These are phyloP conservation scores for Hedya salicella DNA, from an alignment of 2,888 invertebrate genomes.

Conservation along the genomic window DNA sequence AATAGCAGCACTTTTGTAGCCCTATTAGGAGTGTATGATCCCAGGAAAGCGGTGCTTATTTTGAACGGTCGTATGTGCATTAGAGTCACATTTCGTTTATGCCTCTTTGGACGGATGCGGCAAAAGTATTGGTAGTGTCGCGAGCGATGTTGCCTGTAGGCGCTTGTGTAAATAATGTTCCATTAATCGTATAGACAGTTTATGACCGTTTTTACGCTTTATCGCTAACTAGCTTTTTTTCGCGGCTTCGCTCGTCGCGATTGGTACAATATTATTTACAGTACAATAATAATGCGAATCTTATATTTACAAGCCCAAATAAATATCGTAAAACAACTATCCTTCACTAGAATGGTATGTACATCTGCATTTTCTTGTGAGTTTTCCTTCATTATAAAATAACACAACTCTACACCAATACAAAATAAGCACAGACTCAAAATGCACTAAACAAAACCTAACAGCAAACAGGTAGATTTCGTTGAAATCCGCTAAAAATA, in stretches of 20 bases:
- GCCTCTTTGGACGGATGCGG: neutral
- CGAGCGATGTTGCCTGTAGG: conserved; percentile 30
- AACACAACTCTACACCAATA: no score
- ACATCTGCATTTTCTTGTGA: no score
- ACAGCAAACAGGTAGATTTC: no score
- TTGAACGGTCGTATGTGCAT: neutral
- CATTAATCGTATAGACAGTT: conserved; percentile 23
- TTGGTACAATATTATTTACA: no score
- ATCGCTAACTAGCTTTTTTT: neutral
- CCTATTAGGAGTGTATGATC: conserved; percentile 23
- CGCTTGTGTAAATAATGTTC: conserved; percentile 17
- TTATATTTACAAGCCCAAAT: no score
- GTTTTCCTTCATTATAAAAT: no score
- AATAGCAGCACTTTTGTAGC: conserved; percentile 9
- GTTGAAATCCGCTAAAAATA: no score
- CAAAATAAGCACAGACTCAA: no score
- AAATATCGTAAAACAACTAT: no score
- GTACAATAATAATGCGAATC: no score
- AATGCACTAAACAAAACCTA: no score
- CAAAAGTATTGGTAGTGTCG: conserved; percentile 20
- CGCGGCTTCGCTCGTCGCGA: neutral
- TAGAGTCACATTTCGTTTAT: neutral
- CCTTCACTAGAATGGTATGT: no score
- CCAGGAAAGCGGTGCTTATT: conserved; percentile 11
- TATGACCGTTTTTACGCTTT: conserved; percentile 12